Evolutionary conservation across 1,140 invertebrate species (phyloP), one percentile per base, ranked within the genome.

Genomic region (Octopus sinensis): DNA sequence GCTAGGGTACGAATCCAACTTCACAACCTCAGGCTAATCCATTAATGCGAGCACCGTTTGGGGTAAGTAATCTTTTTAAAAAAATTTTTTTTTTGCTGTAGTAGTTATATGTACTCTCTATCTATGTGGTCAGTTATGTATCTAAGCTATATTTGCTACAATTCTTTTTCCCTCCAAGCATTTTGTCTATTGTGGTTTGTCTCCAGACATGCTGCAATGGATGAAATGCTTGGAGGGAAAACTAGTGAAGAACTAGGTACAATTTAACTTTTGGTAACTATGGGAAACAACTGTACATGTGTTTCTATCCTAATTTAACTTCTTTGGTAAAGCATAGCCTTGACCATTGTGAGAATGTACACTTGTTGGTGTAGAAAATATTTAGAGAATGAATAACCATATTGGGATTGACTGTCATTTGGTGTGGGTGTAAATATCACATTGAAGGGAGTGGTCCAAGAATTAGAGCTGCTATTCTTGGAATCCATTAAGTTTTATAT

Each of bases 11-110:
- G 53, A 62, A 56, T 71, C 43, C 68, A 53, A 80, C 80, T 53
- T 56, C 43, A 79, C 84, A 82, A 12, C 83, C 85, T 3, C 85
- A 73, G 30, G 5, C 85, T 12, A 84, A 84, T 73, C 85, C 84
- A 7, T 85, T 86, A 84, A 85, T 86, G 83, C 84, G 85, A 71
- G 83, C 81, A 68, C 84, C 85, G 6, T 86, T 83, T 82, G 84
- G 84, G 56, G 84, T 86, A 77, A 84, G 79, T 81, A 53, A 53
- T 9, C 13, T 54, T 75, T 79, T 53, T 5, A 10, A 17, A 54
- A 53, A 81, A 77, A 77, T 4, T 68, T 17, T 7, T 12, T 76
- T 7, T 54, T 76, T 6, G 4, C 54, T 43, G 9, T 4, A 2
- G 62, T 62, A 56, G 5, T 77, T 23, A 4, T 51, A 7, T 54